Conservation (phyloP, 2,888 invertebrate species). For the Heliconius sara region DNA sequence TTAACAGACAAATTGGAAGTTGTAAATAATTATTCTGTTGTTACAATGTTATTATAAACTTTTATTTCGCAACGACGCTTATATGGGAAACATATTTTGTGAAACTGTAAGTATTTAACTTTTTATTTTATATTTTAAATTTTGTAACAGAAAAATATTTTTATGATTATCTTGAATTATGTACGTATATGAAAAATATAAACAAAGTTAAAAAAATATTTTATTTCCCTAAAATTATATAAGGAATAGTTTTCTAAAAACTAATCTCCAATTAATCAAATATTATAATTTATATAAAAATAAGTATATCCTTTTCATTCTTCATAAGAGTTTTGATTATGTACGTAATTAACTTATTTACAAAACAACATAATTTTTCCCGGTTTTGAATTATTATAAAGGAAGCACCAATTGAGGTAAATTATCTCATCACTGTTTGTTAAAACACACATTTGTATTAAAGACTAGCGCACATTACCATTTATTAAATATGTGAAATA, state of each 20-base stretch:
- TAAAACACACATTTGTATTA: not conserved
- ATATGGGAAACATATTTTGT: constrained; percentile 48
- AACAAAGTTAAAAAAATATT: too few species aligned
- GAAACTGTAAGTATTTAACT: constrained; percentile 46
- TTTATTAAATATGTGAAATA: too few species aligned
- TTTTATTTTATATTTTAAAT: constrained; percentile 9
- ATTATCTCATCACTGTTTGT: constrained; percentile 24
- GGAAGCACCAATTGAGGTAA: constrained; percentile 43
- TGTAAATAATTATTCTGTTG: constrained; percentile 28
- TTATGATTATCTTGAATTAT: not conserved
- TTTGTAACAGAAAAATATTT: not conserved
- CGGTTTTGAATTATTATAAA: constrained; percentile 25
- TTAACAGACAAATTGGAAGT: constrained; percentile 3
- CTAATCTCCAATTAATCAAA: not conserved
- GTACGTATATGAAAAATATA: too few species aligned
- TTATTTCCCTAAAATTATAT: not conserved
- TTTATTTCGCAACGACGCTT: constrained; percentile 41
- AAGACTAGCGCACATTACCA: not conserved
- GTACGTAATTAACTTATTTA: not conserved
- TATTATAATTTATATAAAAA: not conserved
- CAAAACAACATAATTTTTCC: not conserved
- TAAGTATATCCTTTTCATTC: not conserved
- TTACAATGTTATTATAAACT: constrained; percentile 43
- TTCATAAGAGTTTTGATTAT: not conserved
- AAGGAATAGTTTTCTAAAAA: not conserved